A percentile compares a stretch with the other conserved stretches of the same genome.
Conservation (phyloP, 1,140 invertebrate species). For the Acromyrmex echinatior region DNA sequence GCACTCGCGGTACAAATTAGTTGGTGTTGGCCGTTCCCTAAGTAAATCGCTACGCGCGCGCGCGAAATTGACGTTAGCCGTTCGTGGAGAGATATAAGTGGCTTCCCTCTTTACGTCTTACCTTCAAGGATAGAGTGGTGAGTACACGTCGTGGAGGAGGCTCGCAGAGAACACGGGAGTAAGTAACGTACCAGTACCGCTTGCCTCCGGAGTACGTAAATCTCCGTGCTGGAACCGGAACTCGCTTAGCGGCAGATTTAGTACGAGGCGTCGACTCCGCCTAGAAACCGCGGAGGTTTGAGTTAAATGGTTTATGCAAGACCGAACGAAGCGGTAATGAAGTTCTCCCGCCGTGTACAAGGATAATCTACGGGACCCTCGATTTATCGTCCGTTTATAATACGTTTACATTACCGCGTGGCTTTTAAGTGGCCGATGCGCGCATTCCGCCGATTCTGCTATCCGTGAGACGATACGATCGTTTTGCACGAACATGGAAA, state of each 20-base stretch:
- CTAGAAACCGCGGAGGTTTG: slow-evolving; percentile 85
- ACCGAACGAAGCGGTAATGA: slow-evolving; percentile 86
- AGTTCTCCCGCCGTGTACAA: slow-evolving; percentile 82
- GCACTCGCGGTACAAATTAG: slow-evolving; percentile 52
- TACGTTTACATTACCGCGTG: slow-evolving; percentile 75
- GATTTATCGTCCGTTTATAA: slow-evolving; percentile 86
- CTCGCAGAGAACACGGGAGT: slow-evolving; percentile 67
- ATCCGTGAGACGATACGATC: slow-evolving; percentile 34
- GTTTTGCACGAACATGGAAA: slow-evolving; percentile 20
- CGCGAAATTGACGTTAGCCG: slow-evolving; percentile 55
- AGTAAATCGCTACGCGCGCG: slow-evolving; percentile 48
- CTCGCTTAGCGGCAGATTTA: slow-evolving; percentile 84
- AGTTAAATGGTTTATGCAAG: slow-evolving; percentile 87
- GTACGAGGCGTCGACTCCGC: slow-evolving; percentile 83
- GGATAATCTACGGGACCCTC: slow-evolving; percentile 83
- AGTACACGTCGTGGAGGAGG: slow-evolving; percentile 54
- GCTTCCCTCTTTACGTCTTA: slow-evolving; percentile 42
- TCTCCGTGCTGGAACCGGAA: slow-evolving; percentile 80
- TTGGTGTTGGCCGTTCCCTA: slow-evolving; percentile 44
- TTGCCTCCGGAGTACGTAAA: slow-evolving; percentile 81
- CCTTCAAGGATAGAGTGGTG: slow-evolving; percentile 54
- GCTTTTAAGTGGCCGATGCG: slow-evolving; percentile 49
- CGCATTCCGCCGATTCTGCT: slow-evolving; percentile 51
- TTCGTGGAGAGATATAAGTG: slow-evolving; percentile 21
- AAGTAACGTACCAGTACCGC: slow-evolving; percentile 69